Percentiles rank a stretch among this genome's conserved stretches.
Evolutionary conservation across 2,888 invertebrate species (phyloP).

Genomic region (Acronicta leporina): DNA sequence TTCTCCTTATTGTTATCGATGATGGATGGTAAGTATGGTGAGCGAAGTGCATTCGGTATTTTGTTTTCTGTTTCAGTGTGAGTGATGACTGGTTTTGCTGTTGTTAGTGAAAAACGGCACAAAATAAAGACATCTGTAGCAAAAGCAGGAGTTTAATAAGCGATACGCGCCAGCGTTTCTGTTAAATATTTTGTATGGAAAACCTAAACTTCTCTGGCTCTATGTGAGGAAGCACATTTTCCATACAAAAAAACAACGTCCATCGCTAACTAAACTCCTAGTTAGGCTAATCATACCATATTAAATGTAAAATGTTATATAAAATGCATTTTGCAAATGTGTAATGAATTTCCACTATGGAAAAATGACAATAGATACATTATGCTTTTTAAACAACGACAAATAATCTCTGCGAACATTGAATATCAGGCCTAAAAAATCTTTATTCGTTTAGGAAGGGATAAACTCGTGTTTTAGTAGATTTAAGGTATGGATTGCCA

Average conservation of each 20-base stretch:
- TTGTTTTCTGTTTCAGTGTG: constrained; percentile 72
- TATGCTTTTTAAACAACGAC: constrained; percentile 32
- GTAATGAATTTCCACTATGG: too few species aligned
- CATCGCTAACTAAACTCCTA: too few species aligned
- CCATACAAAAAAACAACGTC: too few species aligned
- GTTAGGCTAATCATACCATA: constrained; percentile 12
- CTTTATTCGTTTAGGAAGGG: not conserved
- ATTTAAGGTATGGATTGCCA: constrained; percentile 44
- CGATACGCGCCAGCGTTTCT: too few species aligned
- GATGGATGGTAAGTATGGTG: constrained; percentile 70
- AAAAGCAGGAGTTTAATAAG: too few species aligned
- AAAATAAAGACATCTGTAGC: constrained; percentile 55
- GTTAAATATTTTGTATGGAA: too few species aligned
- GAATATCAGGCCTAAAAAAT: constrained; percentile 25
- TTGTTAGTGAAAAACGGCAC: constrained; percentile 79
- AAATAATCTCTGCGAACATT: constrained; percentile 22
- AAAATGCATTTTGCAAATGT: constrained; percentile 19
- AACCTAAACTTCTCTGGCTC: too few species aligned
- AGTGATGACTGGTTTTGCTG: constrained; percentile 69
- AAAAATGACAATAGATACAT: too few species aligned
- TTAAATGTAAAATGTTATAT: constrained; percentile 37
- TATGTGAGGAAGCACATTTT: too few species aligned
- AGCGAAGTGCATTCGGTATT: constrained; percentile 63
- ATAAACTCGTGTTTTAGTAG: constrained; percentile 2
- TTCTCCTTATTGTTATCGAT: constrained; percentile 76